phyloP scores from a whole-genome alignment of 1,140 invertebrate species.

The Battus philenor region DNA sequence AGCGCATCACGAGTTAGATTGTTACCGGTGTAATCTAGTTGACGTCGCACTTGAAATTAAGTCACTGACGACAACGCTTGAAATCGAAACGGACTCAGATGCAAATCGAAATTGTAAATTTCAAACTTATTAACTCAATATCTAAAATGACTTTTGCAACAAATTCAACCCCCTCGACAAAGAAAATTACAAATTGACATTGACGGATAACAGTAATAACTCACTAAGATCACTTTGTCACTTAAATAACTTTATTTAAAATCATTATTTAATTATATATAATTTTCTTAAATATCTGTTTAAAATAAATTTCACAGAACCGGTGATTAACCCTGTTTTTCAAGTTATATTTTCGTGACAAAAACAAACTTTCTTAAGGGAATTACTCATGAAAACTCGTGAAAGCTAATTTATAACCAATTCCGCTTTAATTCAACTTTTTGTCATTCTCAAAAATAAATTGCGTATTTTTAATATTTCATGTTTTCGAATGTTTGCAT shows the following conservation, averaged over 20 bases:
- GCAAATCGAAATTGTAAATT: slow-evolving; percentile 30
- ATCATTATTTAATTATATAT: no score
- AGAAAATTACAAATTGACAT: slow-evolving; percentile 62
- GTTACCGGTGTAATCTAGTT: slow-evolving; percentile 9
- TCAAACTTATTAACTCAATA: slow-evolving; percentile 33
- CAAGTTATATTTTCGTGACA: slow-evolving; percentile 8
- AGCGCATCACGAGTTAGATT: slow-evolving; percentile 2
- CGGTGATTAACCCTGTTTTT: slow-evolving; percentile 13
- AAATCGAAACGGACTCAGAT: slow-evolving; percentile 21
- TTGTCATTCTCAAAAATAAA: slow-evolving; percentile 14
- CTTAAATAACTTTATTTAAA: slow-evolving; percentile 10
- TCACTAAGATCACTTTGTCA: slow-evolving; percentile 29
- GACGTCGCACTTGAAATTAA: slow-evolving; percentile 19
- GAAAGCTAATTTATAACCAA: slow-evolving; percentile 30
- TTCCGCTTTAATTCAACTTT: slow-evolving; percentile 30
- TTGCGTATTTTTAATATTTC: neutral
- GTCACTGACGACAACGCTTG: slow-evolving; percentile 6
- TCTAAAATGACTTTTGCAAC: slow-evolving; percentile 53
- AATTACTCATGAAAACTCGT: slow-evolving; percentile 11
- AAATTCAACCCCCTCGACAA: slow-evolving; percentile 46
- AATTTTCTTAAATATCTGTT: no score
- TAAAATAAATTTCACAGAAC: no score
- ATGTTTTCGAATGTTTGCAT: neutral
- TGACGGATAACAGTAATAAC: slow-evolving; percentile 67
- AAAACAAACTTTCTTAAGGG: slow-evolving; percentile 14